A percentile compares a stretch with the other conserved stretches of the same genome.
These are phyloP conservation scores for Penaeus monodon DNA, from an alignment of 2,888 invertebrate species.

Conservation along the genomic window DNA sequence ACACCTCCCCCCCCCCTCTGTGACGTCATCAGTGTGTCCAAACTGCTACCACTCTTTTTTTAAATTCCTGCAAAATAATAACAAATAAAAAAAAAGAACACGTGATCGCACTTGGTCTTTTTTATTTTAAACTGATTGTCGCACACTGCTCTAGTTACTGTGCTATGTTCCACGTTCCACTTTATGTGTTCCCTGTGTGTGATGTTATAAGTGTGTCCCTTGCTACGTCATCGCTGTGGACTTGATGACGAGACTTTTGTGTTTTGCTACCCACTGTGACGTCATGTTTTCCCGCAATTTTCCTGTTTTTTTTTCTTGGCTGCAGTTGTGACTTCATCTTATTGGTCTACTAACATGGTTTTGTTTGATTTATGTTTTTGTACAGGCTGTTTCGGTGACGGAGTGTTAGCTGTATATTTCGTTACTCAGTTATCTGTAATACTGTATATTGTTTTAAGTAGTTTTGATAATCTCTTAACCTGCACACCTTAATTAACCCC, in stretches of 20 bases:
- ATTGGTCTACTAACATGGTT: background rate
- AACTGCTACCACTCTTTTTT: too few species aligned
- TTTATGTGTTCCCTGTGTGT: background rate
- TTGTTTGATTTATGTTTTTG: background rate
- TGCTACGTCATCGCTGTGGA: background rate
- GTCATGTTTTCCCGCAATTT: too few species aligned
- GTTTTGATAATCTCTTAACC: background rate
- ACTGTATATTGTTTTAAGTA: constrained; percentile 3
- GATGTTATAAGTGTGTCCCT: background rate
- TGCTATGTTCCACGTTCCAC: background rate
- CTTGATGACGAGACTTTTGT: background rate
- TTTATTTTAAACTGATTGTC: background rate
- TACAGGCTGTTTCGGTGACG: background rate
- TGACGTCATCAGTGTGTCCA: background rate
- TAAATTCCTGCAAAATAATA: too few species aligned
- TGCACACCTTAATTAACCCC: background rate
- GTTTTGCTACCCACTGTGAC: background rate
- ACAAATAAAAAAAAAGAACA: too few species aligned
- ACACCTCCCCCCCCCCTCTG: background rate
- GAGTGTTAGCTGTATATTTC: background rate
- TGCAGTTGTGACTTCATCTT: background rate
- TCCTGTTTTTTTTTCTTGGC: background rate
- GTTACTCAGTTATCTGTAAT: background rate
- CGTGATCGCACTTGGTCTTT: too few species aligned
- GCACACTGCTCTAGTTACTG: background rate